Conservation (phyloP, 2,888 invertebrate genomes). For the Morinoia aosen region DNA sequence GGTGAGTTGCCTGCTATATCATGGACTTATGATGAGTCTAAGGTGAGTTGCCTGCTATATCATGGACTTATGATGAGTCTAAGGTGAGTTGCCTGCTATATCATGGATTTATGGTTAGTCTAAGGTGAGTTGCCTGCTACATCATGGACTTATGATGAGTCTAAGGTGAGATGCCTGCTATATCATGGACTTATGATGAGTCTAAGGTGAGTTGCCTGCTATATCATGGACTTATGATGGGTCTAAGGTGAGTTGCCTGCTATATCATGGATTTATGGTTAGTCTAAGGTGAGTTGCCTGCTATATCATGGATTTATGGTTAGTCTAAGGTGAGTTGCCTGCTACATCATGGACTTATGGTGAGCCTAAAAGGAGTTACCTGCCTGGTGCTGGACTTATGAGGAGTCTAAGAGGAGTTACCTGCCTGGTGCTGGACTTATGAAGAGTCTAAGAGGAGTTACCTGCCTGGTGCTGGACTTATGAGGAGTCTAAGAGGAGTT, state of each 20-base stretch:
- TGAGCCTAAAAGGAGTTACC: slow-evolving; percentile 93
- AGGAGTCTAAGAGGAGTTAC: slow-evolving; percentile 96
- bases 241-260: slow-evolving; percentile 92
- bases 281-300: slow-evolving; percentile 96
- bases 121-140: too few species aligned
- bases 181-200: slow-evolving; percentile 99
- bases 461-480: slow-evolving; percentile 99
- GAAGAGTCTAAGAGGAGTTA: slow-evolving; percentile 88
- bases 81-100: slow-evolving; percentile 89
- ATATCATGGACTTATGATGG: slow-evolving; percentile 99
- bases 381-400: slow-evolving; percentile 78
- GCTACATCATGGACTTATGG: slow-evolving; percentile 99
- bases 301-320: slow-evolving; percentile 99
- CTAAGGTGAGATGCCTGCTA: slow-evolving; percentile 98
- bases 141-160: slow-evolving; percentile 84
- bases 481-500: slow-evolving; percentile 94
- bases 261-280: slow-evolving; percentile 84
- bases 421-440: slow-evolving; percentile 99
- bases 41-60: slow-evolving; percentile 99
- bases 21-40: slow-evolving; percentile 86
- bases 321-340: slow-evolving; percentile 87
- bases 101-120: slow-evolving; percentile 99
- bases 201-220: slow-evolving; percentile 87
- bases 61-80: slow-evolving; percentile 98
- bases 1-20: too few species aligned